Base-by-base conservation (phyloP, 2,797 vertebrate species). In the Sternotherus odoratus region DNA sequence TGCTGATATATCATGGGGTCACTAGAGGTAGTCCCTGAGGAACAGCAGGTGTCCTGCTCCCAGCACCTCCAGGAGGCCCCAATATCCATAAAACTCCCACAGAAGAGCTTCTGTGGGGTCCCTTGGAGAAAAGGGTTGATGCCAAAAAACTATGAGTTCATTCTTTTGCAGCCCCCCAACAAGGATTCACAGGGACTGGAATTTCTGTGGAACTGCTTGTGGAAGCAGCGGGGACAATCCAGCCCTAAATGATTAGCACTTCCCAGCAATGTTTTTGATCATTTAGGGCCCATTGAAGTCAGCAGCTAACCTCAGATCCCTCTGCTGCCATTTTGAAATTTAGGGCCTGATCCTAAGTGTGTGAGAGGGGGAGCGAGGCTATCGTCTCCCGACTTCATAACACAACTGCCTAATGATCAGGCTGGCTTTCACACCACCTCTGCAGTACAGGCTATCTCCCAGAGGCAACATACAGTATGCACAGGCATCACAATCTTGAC, bases 101-200 rank as follows among this genome's bases (percentile, higher is more conserved):
- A 93, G 50, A 43, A 75, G 10, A 60, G 28, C 39, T n/a, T 69
- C 79, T 0, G 0, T 19, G 24, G 10, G 1, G 0, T 6, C 21
- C 53, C 57, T 11, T 2, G 26, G 26, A 75, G 39, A 79, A n/a
- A 12, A 5, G 19, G 12, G 24, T 1, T 77, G 33, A 56, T 33
- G 30, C 50, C 86, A 30, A 74, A 19, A 46, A 80, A 43, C 75
- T 49, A 8, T 11, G 69, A 33, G 69, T 60, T 39, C 8, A 48
- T 48, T 83, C 46, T 75, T 82, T 9, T 36, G 23, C n/a, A 30
- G 46, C 26, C 50, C n/a, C n/a, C 24, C 75, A 36, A 24, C 33
- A 24, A 10, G 56, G 43, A 79, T 48, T 60, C 78, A 69, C 5
- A 23, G 50, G 12, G 36, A 77, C 86, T 69, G 63, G 56, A 28